Base-by-base conservation (phyloP, 2,888 invertebrate genomes). In the Diloba caeruleocephala region DNA sequence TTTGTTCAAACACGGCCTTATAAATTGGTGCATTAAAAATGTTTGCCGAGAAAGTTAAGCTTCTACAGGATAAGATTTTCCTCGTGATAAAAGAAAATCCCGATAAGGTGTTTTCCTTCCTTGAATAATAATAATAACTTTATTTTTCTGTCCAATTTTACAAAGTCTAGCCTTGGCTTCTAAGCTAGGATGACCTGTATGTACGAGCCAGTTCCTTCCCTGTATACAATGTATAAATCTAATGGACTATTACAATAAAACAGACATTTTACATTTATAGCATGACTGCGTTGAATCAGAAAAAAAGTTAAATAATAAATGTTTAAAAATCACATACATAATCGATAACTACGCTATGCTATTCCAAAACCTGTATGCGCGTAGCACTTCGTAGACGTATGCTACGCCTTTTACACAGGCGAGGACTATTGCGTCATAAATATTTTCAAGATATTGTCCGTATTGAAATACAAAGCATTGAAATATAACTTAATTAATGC, bases 351-450 rank as follows among this genome's bases (percentile, higher is more conserved):
- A 43, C 33, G 37, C 12, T 14, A 19, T 3, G 19, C 14, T 33
- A 28, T n/a, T n/a, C 10, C 9, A 6, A 32, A 17, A 15, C 25
- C 67, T 57, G 51, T 26, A 36, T 4, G 3, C 19, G 32, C 73
- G 78, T 78, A 76, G 76, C 29, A 38, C 23, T 49, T 59, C 74
- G 79, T 76, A 79, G 73, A 29, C 37, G 28, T 23, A 15, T 50
- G 71, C 79, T 79, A 80, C 80, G 78, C 53, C 52, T 36, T 43
- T 36, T 28, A 23, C 25, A 33, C 23, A 48, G 56, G 33, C 50
- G 42, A 43, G 61, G 36, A 32, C 17, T 29, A 31, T 21, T 43
- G 46, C 51, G 41, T 52, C 56, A 56, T 46, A 39, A 36, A 19
- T 44, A 39, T 44, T 39, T 31, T 41, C 32, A 39, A 36, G 29